Base-by-base conservation (phyloP, 2,888 invertebrate genomes). In the Eugnorisma glareosa region DNA sequence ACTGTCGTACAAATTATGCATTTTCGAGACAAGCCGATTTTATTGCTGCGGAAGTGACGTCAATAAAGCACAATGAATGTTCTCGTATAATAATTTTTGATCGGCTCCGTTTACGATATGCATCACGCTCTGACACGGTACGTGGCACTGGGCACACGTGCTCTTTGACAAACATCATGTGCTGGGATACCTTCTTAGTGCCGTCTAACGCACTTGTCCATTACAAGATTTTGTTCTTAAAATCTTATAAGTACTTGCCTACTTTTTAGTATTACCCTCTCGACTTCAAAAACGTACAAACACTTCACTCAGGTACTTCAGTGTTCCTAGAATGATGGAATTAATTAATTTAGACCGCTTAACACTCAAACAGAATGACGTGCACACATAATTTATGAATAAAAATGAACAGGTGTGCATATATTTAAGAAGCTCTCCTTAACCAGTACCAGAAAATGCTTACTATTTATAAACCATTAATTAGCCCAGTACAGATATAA, bases 1-100 rank as follows among this genome's bases (percentile, higher is more conserved):
- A 96, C 96, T 95, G 92, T 92, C 92, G 92, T 96, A 96, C 96
- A 95, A 96, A 96, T 96, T 95, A 96, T 96, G 95, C 96, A 94
- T 96, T 96, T 96, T 91, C 93, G 94, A 93, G 95, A 95, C 96
- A 94, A 94, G 94, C 93, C 94, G 94, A 95, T 95, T 96, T 96
- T 96, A 96, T 96, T 95, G 93, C 95, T 89, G 89, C 94, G 96
- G 96, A 96, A 96, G 96, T 95, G 95, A 95, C 94, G 95, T 96
- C 96, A 95, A 96, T 96, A 96, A 96, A 96, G 94, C 94, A 95
- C 94, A 93, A 93, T 94, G 93, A 95, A 95, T 94, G 95, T 94
- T 92, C 93, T 93, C 94, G 94, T 95, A 95, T 95, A 93, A 95
- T 95, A 94, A 95, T 94, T 94, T 94, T 93, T 94, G 94, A 95